Evolutionary conservation across 2,888 invertebrate species (phyloP).

Genomic region (Zootermopsis nevadensis): DNA sequence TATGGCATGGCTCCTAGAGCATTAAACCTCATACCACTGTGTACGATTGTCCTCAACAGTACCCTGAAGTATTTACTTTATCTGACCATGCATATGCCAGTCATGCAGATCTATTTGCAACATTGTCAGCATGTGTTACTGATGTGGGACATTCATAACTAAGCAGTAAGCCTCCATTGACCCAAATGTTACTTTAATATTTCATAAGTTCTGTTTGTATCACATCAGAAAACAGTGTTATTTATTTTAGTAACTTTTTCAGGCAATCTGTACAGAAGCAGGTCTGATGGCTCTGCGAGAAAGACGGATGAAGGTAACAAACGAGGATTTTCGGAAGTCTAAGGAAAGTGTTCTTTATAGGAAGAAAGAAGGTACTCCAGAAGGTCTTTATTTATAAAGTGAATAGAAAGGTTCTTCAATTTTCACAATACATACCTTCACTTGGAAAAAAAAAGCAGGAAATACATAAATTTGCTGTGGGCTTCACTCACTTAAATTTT

Average conservation of each 20-base stretch:
- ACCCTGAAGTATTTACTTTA: no score
- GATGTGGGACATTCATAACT: no score
- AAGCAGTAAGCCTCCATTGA: no score
- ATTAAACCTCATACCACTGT: no score
- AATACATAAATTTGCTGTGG: not conserved
- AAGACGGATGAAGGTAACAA: slow-evolving; percentile 99
- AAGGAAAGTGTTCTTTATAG: slow-evolving; percentile 99
- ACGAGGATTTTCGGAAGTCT: slow-evolving; percentile 99
- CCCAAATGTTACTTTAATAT: no score
- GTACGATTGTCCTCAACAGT: no score
- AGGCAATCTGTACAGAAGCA: slow-evolving; percentile 99
- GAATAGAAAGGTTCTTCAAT: not conserved
- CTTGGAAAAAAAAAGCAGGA: not conserved
- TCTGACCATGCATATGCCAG: no score
- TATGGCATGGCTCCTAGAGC: no score
- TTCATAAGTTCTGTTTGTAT: no score
- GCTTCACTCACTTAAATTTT: not conserved
- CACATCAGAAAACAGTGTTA: slow-evolving; percentile 42
- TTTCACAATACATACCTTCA: not conserved
- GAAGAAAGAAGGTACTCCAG: slow-evolving; percentile 99
- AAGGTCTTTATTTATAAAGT: slow-evolving; percentile 95
- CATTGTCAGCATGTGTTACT: no score
- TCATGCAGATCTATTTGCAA: no score
- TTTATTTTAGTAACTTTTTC: slow-evolving; percentile 57
- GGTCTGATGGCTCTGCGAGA: slow-evolving; percentile 98